A percentile compares a stretch with the other conserved stretches of the same genome.
phyloP scores from a whole-genome alignment of 1,140 invertebrate species.

The Drosophila lacteicornis region DNA sequence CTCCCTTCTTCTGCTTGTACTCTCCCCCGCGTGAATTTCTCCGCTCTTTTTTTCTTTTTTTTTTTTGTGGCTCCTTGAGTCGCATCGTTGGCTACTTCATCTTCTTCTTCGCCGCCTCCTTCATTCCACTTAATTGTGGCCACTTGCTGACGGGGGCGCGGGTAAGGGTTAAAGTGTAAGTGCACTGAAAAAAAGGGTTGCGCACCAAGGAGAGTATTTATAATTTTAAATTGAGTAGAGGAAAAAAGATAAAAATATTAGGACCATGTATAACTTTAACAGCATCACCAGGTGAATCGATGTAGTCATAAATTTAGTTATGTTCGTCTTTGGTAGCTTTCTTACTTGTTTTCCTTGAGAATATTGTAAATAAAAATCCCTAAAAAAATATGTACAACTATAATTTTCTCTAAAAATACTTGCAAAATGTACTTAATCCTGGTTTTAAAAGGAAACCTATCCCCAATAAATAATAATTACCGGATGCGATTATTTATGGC shows the following conservation, averaged over 20 bases:
- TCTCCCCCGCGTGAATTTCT: constrained; percentile 1
- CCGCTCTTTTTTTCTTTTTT: not conserved
- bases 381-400: too few species aligned
- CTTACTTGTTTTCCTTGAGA: too few species aligned
- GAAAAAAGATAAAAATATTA: not conserved
- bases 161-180: constrained; percentile 1
- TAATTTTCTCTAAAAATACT: too few species aligned
- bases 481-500: constrained; percentile 5
- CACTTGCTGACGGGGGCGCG: constrained; percentile 9
- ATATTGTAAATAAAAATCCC: too few species aligned
- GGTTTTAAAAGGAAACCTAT: not conserved
- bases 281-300: not conserved
- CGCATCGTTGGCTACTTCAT: constrained; percentile 39
- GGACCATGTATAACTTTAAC: not conserved
- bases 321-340: too few species aligned
- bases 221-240: not conserved
- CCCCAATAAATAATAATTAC: not conserved
- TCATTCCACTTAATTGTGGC: constrained; percentile 47
- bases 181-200: not conserved
- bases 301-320: not conserved
- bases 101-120: constrained; percentile 23
- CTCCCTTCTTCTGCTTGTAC: not conserved
- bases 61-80: constrained; percentile 24
- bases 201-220: not conserved
- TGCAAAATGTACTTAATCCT: too few species aligned